Conservation (phyloP, 2,888 invertebrate genomes). For the Drosophila algonquin region DNA sequence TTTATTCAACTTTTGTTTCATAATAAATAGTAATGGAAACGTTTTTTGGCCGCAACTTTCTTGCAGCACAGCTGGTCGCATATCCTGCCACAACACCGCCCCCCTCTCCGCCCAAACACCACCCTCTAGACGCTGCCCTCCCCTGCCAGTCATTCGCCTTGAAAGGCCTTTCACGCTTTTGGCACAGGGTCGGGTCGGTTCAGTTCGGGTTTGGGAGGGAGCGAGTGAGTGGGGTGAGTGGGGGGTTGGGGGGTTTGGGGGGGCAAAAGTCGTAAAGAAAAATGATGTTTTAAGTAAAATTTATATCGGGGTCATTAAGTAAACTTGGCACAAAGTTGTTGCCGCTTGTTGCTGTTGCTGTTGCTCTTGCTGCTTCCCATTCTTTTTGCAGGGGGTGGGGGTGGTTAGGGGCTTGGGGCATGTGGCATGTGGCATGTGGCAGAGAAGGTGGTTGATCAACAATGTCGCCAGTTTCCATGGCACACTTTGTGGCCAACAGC, state of each 20-base stretch:
- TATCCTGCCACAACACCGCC: background rate
- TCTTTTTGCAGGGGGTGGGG: background rate
- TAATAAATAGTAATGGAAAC: conserved; percentile 23
- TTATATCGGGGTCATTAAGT: conserved; percentile 78
- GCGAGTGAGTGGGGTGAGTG: too few species aligned
- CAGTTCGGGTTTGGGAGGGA: conserved; percentile 45
- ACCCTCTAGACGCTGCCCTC: background rate
- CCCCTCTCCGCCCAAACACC: background rate
- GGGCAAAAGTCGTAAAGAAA: conserved; percentile 75
- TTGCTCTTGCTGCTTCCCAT: conserved; percentile 1
- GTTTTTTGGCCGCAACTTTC: conserved; percentile 23
- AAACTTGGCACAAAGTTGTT: conserved; percentile 78
- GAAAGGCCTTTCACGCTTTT: conserved; percentile 9
- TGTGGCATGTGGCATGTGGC: conserved; percentile 6
- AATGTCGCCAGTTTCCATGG: conserved; percentile 73
- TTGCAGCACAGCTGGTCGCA: conserved; percentile 18
- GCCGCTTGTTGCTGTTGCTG: conserved; percentile 47
- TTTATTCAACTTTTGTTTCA: conserved; percentile 11
- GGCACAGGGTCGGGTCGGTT: conserved; percentile 8
- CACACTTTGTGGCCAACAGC: conserved; percentile 70
- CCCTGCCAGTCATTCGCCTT: conserved; percentile 8
- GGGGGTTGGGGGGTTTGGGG: conserved; percentile 18
- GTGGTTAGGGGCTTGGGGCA: background rate
- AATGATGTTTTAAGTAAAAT: conserved; percentile 78
- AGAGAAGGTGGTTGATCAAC: conserved; percentile 54